Evolutionary conservation across 2,797 vertebrate genomes (phyloP).

Genomic region (Psittacula derbiana): DNA sequence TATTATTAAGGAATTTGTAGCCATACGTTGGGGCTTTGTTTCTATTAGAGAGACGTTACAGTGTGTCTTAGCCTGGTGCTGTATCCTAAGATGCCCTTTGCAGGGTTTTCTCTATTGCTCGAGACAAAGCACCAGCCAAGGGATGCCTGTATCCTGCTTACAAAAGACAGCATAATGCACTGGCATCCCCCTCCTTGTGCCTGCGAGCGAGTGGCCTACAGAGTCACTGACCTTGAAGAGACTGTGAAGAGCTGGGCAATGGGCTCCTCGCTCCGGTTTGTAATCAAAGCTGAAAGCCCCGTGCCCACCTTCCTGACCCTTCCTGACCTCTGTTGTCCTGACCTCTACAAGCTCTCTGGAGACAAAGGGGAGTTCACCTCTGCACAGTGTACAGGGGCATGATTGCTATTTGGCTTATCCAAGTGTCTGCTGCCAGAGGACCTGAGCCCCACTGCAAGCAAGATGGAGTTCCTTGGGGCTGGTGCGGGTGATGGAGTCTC

Average conservation of each 20-base stretch:
- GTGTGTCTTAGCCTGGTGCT: not conserved
- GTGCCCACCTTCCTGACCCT: not conserved
- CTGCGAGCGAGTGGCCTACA: not conserved
- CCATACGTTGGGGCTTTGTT: not conserved
- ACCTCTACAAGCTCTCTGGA: not conserved
- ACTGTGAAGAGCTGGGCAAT: not conserved
- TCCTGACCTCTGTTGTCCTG: not conserved
- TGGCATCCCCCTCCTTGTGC: not conserved
- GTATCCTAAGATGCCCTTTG: not conserved
- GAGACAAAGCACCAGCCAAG: not conserved
- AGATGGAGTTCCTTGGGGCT: not conserved
- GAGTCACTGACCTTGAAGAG: not conserved
- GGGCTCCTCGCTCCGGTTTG: not conserved
- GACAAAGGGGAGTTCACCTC: not conserved
- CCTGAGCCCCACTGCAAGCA: not conserved
- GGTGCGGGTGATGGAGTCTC: not conserved
- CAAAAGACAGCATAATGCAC: accelerated
- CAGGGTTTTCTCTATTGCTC: not conserved
- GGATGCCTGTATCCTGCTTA: not conserved
- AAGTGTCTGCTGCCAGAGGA: not conserved
- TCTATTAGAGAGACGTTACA: not conserved
- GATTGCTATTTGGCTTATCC: constrained; percentile 40
- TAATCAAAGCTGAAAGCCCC: not conserved
- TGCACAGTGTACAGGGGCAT: not conserved
- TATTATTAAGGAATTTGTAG: not conserved